Percentiles rank a stretch among this genome's conserved stretches.
These are phyloP conservation scores for Leucopternis melanops DNA, from an alignment of 2,113 vertebrate genomes.

Conservation along the genomic window DNA sequence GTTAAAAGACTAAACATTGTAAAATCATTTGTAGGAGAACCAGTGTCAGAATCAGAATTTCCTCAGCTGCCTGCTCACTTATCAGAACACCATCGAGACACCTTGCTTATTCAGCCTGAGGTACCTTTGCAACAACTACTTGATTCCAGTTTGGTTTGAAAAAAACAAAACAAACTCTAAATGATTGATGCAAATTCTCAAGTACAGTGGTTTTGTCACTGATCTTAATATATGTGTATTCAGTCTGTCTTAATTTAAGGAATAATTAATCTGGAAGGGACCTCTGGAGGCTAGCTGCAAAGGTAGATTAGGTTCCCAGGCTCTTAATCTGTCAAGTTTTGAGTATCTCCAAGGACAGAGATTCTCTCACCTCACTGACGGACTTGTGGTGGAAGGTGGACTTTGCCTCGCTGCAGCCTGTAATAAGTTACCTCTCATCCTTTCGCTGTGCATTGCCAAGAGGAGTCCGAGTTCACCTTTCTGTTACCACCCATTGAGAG, in stretches of 20 bases:
- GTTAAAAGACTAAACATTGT: background rate
- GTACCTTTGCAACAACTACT: constrained; percentile 21
- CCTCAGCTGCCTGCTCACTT: constrained; percentile 71
- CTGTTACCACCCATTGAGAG: background rate
- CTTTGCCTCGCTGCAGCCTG: background rate
- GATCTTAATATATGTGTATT: background rate
- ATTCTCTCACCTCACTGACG: background rate
- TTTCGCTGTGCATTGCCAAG: background rate
- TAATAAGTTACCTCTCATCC: background rate
- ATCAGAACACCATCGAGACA: constrained; percentile 64
- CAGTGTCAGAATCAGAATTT: constrained; percentile 38
- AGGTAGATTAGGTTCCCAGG: background rate
- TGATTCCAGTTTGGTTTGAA: background rate
- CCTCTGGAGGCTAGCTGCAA: background rate
- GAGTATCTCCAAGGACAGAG: background rate
- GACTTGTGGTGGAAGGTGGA: background rate
- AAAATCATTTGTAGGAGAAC: constrained; percentile 61
- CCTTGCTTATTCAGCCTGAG: constrained; percentile 76
- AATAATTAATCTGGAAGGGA: background rate
- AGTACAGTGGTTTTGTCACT: background rate
- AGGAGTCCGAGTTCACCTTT: background rate
- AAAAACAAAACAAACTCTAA: background rate
- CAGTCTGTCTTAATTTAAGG: background rate
- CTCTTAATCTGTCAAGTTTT: background rate
- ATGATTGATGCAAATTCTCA: background rate